Conservation (phyloP, 2,113 vertebrate genomes). For the Paramormyrops kingsleyae region DNA sequence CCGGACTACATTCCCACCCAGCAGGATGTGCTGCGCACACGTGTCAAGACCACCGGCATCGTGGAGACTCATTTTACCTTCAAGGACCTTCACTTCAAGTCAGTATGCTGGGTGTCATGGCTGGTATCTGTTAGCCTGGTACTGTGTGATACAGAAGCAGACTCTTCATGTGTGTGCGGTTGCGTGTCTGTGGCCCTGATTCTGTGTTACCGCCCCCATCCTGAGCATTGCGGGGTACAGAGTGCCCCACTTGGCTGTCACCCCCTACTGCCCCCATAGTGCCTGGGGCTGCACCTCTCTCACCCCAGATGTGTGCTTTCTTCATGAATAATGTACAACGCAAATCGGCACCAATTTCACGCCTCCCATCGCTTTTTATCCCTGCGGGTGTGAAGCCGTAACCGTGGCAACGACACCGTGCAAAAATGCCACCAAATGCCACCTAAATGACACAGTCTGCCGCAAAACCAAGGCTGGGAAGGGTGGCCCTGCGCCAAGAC, state of each 20-base stretch:
- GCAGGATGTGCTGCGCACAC: conserved; percentile 89
- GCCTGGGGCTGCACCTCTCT: background rate
- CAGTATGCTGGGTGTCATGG: conserved; percentile 30
- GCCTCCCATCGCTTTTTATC: conserved; percentile 9
- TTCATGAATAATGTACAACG: conserved; percentile 34
- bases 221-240: background rate
- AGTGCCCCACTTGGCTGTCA: background rate
- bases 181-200: background rate
- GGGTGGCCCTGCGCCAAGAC: background rate
- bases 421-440: conserved; percentile 47
- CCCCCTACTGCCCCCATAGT: background rate
- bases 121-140: background rate
- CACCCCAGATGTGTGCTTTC: conserved; percentile 14
- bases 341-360: conserved; percentile 6
- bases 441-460: conserved; percentile 35
- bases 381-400: conserved; percentile 32
- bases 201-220: background rate
- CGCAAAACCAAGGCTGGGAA: background rate
- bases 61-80: conserved; percentile 99
- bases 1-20: conserved; percentile 91
- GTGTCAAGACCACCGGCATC: conserved; percentile 96
- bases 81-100: conserved; percentile 99
- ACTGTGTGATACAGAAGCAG: background rate
- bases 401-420: conserved; percentile 43
- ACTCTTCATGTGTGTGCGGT: background rate